Evolutionary conservation across 2,797 vertebrate genomes (phyloP).

Genomic region (Phalanger gymnotis): DNA sequence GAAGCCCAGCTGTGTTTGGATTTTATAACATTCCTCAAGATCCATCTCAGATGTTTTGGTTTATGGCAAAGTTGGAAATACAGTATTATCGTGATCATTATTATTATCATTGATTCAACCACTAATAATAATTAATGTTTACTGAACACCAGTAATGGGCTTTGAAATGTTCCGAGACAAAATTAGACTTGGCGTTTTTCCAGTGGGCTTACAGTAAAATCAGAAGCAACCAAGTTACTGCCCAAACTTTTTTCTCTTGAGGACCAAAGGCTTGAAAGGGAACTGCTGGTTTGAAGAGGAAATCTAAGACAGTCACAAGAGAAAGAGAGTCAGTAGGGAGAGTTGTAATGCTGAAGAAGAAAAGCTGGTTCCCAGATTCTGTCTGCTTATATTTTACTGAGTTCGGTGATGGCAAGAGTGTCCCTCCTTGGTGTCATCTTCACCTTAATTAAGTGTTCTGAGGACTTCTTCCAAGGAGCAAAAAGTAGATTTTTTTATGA

Average conservation of each 20-base stretch:
- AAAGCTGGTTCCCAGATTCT: slow-evolving; percentile 34
- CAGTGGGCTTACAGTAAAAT: slow-evolving; percentile 69
- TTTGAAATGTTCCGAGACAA: slow-evolving; percentile 50
- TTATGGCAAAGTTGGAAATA: slow-evolving; percentile 74
- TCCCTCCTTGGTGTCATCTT: background rate
- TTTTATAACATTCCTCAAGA: slow-evolving; percentile 73
- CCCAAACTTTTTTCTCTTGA: slow-evolving; percentile 64
- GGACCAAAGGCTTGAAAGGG: background rate
- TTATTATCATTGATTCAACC: slow-evolving; percentile 71
- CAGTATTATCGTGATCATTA: slow-evolving; percentile 70
- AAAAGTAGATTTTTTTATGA: background rate
- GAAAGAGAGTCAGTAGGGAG: background rate
- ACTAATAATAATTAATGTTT: slow-evolving; percentile 80
- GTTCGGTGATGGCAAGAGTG: slow-evolving; percentile 38
- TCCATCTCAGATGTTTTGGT: slow-evolving; percentile 75
- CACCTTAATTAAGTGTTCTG: background rate
- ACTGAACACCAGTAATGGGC: slow-evolving; percentile 62
- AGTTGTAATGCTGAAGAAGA: slow-evolving; percentile 1
- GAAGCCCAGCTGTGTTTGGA: slow-evolving; percentile 80
- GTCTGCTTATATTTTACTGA: slow-evolving; percentile 42
- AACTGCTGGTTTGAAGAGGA: background rate
- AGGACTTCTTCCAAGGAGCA: slow-evolving; percentile 38
- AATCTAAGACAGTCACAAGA: background rate
- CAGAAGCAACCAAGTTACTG: slow-evolving; percentile 53
- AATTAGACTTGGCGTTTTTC: slow-evolving; percentile 77